Percentiles rank a stretch among this genome's conserved stretches.
Conservation (phyloP, 2,888 invertebrate genomes). For the Acrobeloides nanus region DNA sequence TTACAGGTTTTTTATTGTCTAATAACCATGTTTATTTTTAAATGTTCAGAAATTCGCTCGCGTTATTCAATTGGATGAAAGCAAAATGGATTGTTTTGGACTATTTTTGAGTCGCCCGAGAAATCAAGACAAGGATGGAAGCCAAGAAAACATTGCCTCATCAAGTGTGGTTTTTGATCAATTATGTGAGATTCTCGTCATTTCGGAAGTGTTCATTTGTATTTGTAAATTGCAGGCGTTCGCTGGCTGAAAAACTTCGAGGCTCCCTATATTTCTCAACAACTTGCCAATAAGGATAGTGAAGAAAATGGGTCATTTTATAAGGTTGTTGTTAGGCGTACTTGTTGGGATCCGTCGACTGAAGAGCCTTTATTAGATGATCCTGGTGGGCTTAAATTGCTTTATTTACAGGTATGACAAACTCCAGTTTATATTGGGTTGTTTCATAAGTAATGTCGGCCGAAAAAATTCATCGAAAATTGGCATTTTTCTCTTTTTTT, state of each 20-base stretch:
- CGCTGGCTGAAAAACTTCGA: constrained; percentile 91
- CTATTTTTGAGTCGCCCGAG: constrained; percentile 73
- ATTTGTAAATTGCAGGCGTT: constrained; percentile 56
- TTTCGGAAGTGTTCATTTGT: neutral
- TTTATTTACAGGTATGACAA: constrained; percentile 37
- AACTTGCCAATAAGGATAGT: constrained; percentile 30
- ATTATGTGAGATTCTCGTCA: constrained; percentile 14
- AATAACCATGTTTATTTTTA: no score
- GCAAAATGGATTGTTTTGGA: constrained; percentile 78
- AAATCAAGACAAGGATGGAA: neutral
- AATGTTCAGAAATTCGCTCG: constrained; percentile 40
- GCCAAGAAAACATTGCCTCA: neutral
- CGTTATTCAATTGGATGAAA: constrained; percentile 74
- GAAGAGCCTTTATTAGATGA: constrained; percentile 40
- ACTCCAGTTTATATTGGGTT: constrained; percentile 6
- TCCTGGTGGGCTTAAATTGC: constrained; percentile 23
- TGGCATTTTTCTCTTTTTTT: no score
- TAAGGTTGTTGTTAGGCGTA: constrained; percentile 1
- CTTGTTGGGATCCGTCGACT: constrained; percentile 37
- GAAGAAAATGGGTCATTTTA: constrained; percentile 1
- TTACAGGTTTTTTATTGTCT: no score
- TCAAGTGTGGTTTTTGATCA: constrained; percentile 16
- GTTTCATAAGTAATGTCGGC: constrained; percentile 3
- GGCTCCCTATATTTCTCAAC: constrained; percentile 83
- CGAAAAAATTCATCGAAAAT: neutral